Percentiles rank a stretch among this genome's conserved stretches.
These are phyloP conservation scores for Glaucidium brasilianum DNA, from an alignment of 2,113 vertebrate species.

Conservation along the genomic window DNA sequence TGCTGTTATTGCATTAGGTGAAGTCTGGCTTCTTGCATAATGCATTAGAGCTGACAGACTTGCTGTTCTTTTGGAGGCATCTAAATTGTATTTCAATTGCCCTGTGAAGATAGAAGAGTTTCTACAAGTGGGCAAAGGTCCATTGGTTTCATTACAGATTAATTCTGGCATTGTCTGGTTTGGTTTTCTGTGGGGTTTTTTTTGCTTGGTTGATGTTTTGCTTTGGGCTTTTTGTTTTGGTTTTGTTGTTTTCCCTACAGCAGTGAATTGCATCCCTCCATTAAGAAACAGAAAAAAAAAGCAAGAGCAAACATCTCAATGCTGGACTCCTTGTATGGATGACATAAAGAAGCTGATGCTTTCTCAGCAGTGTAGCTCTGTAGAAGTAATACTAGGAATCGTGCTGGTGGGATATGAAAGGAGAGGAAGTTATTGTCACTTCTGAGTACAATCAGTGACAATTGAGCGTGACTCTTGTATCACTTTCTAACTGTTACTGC, in stretches of 20 bases:
- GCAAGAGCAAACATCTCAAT: not conserved
- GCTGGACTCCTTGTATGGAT: not conserved
- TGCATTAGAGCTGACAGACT: not conserved
- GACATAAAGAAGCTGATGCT: not conserved
- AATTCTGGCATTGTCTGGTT: not conserved
- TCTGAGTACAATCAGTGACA: not conserved
- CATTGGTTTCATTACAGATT: not conserved
- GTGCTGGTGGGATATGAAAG: not conserved
- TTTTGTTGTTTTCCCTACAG: not conserved
- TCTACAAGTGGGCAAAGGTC: not conserved
- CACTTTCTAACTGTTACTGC: not conserved
- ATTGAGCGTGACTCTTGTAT: not conserved
- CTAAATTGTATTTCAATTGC: not conserved
- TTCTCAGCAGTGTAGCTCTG: not conserved
- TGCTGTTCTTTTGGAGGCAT: not conserved
- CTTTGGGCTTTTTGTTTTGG: not conserved
- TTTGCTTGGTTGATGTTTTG: not conserved
- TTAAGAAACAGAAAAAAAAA: not conserved
- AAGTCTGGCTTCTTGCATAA: slow-evolving; percentile 2
- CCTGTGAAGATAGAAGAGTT: not conserved
- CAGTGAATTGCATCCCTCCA: not conserved
- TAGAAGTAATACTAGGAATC: not conserved
- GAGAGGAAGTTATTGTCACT: not conserved
- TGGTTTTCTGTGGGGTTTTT: not conserved
- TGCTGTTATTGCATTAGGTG: not conserved